Base-by-base conservation (phyloP, 2,797 vertebrate genomes). In the Gallinago solitaria region DNA sequence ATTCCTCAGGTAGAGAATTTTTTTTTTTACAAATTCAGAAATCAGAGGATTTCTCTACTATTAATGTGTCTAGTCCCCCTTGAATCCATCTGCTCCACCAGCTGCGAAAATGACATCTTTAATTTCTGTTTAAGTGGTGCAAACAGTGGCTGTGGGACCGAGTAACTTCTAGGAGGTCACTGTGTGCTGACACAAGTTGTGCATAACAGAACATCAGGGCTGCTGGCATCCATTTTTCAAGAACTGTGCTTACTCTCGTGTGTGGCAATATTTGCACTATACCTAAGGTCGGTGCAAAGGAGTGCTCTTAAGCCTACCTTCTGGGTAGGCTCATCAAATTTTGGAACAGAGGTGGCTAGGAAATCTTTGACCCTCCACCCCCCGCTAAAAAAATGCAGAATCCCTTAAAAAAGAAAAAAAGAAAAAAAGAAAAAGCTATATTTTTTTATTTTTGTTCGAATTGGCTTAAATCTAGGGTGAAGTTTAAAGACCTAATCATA, bases 341-440 rank as follows among this genome's bases (percentile, higher is more conserved):
- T 64, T 50, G 48, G 11, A 76, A 30, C 64, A 12, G 16, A 85
- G 33, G 32, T 41, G 32, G 3, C 6, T 79, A 18, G 35, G 20
- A 91, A 89, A 75, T 27, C 9, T 33, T 30, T 59, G 23, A 78
- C 25, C 18, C 19, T 4, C 28, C 19, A 21, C 13, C 5, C 5
- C 14, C 9, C 11, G 2, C 6, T 8, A 27, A 60, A n/a, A 92
- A 90, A 82, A 69, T 35, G 3, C 13, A 89, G 21, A 81, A n/a
- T 79, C 0, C 0, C 41, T 71, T 23, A 4, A 77, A 92, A 83
- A 83, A n/a, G n/a, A 90, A 80, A 83, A 79, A 35, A 2, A 24
- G 21, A 19, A 30, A 21, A 9, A 15, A 9, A 27, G 16, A 9
- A 15, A n/a, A 35, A 56, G 0, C 0, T 24, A 3, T 6, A 3